These are phyloP conservation scores for Siderastrea siderea DNA, from an alignment of 92 coral and sea anemone genomes.

Conservation along the genomic window DNA sequence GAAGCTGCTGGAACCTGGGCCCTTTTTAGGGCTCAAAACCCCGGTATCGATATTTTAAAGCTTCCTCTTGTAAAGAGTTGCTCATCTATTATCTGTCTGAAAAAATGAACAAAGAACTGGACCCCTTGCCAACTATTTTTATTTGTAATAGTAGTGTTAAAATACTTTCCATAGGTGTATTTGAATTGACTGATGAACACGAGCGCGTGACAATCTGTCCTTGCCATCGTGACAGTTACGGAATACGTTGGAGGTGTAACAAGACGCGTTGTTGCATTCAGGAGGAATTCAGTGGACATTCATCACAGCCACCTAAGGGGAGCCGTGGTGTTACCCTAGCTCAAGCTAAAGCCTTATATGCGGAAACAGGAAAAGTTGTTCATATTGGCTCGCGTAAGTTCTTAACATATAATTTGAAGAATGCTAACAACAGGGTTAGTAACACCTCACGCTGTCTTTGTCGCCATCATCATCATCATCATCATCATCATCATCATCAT, in stretches of 20 bases:
- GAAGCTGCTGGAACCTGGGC: no score
- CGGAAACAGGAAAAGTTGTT: not conserved
- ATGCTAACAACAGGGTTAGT: not conserved
- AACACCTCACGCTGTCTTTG: not conserved
- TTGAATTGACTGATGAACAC: not conserved
- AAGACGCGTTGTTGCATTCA: not conserved
- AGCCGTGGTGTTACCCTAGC: not conserved
- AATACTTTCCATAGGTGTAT: not conserved
- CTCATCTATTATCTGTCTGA: not conserved
- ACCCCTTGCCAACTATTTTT: not conserved
- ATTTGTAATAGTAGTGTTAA: not conserved
- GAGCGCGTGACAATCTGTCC: slow-evolving; percentile 21
- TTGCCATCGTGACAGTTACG: slow-evolving; percentile 1
- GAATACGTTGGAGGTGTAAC: not conserved
- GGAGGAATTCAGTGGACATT: not conserved
- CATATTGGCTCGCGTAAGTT: not conserved
- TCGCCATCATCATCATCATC: not conserved
- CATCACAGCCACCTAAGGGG: not conserved
- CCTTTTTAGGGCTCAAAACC: no score
- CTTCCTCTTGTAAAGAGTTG: no score
- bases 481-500: not conserved
- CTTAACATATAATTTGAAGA: not conserved
- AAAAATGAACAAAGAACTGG: not conserved
- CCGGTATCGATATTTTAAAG: no score
- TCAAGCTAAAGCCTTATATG: not conserved